Percentiles rank a stretch among this genome's conserved stretches.
phyloP scores from a whole-genome alignment of 2,888 invertebrate species.

The Meta bourneti region DNA sequence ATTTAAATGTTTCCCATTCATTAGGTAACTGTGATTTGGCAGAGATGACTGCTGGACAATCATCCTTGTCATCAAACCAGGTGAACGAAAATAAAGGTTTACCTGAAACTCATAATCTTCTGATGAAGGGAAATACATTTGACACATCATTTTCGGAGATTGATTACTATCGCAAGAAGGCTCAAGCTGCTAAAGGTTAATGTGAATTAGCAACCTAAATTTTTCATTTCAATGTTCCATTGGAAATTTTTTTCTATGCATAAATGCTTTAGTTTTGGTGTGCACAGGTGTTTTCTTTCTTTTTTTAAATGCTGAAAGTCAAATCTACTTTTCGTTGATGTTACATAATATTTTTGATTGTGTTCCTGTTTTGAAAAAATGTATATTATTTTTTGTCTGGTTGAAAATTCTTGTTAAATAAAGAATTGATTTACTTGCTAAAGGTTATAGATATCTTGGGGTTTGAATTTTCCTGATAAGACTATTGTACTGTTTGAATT shows the following conservation, averaged over 20 bases:
- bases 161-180: conserved; percentile 53
- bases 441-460: neutral
- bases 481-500: too few relatives aligned
- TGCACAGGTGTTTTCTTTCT: neutral
- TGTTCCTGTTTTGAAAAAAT: too few relatives aligned
- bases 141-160: conserved; percentile 16
- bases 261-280: neutral
- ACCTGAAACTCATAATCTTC: neutral
- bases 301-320: neutral
- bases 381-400: too few relatives aligned
- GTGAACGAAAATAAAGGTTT: neutral
- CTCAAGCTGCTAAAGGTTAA: conserved; percentile 45
- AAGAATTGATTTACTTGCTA: neutral
- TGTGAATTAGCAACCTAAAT: neutral
- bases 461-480: too few relatives aligned
- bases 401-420: too few relatives aligned
- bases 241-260: too few relatives aligned
- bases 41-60: neutral
- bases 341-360: neutral
- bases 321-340: neutral
- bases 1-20: neutral
- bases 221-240: neutral
- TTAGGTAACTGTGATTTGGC: neutral
- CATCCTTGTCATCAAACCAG: neutral
- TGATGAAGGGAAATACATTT: neutral